These are phyloP conservation scores for Drosophila miranda DNA, from an alignment of 1,140 invertebrate species.

Conservation along the genomic window DNA sequence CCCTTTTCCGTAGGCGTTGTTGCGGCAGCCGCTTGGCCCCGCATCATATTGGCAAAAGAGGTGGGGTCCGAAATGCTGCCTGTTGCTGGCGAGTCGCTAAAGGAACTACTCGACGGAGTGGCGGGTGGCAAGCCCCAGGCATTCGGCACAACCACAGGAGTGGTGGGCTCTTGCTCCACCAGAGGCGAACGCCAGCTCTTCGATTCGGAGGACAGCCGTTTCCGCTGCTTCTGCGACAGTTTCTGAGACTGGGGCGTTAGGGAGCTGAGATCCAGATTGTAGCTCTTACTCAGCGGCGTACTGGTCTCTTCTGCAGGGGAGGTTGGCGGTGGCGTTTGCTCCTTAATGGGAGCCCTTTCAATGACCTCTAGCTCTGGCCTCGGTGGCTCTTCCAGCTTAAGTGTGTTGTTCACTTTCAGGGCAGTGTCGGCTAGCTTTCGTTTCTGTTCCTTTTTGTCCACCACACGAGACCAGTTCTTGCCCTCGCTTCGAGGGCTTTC, in stretches of 20 bases:
- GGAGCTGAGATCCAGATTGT: slow-evolving; percentile 71
- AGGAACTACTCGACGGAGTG: slow-evolving; percentile 21
- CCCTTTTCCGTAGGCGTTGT: slow-evolving; percentile 6
- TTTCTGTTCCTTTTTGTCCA: slow-evolving; percentile 76
- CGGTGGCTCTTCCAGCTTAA: slow-evolving; percentile 69
- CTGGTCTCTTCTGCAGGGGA: slow-evolving; percentile 30
- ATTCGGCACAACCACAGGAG: slow-evolving; percentile 62
- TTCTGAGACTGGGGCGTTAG: slow-evolving; percentile 78
- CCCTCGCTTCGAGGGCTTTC: slow-evolving; percentile 30
- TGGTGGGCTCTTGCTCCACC: slow-evolving; percentile 19
- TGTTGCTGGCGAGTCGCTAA: slow-evolving; percentile 47
- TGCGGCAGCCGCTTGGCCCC: slow-evolving; percentile 15
- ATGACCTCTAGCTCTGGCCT: slow-evolving; percentile 26
- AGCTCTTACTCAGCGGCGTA: slow-evolving; percentile 55
- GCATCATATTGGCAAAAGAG: slow-evolving; percentile 79
- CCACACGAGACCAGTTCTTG: slow-evolving; percentile 70
- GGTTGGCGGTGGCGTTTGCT: slow-evolving; percentile 33
- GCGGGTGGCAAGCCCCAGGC: slow-evolving; percentile 62
- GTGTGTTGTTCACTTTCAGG: slow-evolving; percentile 76
- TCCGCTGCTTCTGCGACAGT: slow-evolving; percentile 85
- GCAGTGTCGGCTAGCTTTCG: slow-evolving; percentile 72
- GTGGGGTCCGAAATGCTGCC: slow-evolving; percentile 65
- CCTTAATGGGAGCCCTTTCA: slow-evolving; percentile 34
- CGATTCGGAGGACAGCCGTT: slow-evolving; percentile 80
- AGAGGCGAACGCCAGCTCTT: slow-evolving; percentile 49